A percentile compares a stretch with the other conserved stretches of the same genome.
Evolutionary conservation across 2,888 invertebrate species (phyloP).

Genomic region (Eupelmus urozonus): DNA sequence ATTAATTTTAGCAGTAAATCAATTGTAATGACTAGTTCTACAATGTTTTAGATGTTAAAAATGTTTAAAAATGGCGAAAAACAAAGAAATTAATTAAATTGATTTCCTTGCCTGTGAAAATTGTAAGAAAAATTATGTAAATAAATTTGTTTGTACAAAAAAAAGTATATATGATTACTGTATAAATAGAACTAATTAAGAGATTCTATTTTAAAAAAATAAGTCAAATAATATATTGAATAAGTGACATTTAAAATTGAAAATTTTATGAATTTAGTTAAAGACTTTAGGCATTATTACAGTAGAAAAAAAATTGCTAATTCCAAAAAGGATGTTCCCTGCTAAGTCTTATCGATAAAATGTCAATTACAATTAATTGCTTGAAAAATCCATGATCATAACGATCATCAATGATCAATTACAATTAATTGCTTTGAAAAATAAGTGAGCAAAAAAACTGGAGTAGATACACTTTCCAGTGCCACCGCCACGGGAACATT

Average conservation of each 20-base stretch:
- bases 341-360: constrained; percentile 20
- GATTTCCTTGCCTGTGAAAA: neutral
- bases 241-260: constrained; percentile 40
- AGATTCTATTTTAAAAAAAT: constrained; percentile 43
- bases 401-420: constrained; percentile 35
- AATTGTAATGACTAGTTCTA: neutral
- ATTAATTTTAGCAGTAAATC: too few species aligned
- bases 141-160: constrained; percentile 55
- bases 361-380: constrained; percentile 46
- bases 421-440: constrained; percentile 13
- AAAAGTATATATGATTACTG: constrained; percentile 10
- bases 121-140: constrained; percentile 19
- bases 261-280: constrained; percentile 28
- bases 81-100: constrained; percentile 13
- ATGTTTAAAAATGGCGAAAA: too few species aligned
- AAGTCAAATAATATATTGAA: constrained; percentile 17
- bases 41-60: too few species aligned
- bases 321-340: constrained; percentile 21
- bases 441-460: neutral
- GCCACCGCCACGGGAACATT: neutral
- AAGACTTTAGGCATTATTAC: neutral
- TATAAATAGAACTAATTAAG: constrained; percentile 31
- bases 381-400: neutral
- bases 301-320: constrained; percentile 35
- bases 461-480: neutral